Evolutionary conservation across 1,140 invertebrate species (phyloP).

Genomic region (Yoshiicerus persimilis): DNA sequence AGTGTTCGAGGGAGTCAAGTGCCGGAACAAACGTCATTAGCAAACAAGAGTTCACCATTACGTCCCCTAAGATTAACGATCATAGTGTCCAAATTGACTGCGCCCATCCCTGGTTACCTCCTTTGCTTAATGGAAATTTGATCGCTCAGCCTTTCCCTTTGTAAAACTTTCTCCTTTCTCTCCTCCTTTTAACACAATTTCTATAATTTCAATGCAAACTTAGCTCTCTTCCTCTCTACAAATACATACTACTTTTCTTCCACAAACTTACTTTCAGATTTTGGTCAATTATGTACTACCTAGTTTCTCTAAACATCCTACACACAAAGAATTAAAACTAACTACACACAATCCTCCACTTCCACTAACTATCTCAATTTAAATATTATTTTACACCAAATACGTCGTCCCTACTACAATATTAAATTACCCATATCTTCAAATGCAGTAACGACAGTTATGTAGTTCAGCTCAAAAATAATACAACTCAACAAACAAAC

Average conservation of each 20-base stretch:
- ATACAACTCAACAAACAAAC: no score
- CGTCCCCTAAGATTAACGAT: no score
- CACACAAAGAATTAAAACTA: neutral
- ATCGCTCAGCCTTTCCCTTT: neutral
- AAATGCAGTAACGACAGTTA: no score
- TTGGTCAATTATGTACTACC: neutral
- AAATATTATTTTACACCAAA: no score
- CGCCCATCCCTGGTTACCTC: neutral
- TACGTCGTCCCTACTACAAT: no score
- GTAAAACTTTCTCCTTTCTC: constrained; percentile 14
- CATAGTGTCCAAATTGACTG: no score
- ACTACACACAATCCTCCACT: no score
- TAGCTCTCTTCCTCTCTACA: neutral
- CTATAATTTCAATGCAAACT: constrained; percentile 11
- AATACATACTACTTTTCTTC: neutral
- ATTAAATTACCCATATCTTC: no score
- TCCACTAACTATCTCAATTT: no score
- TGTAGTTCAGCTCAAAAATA: no score
- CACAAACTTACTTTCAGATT: neutral
- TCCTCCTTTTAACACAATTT: neutral
- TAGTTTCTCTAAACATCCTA: neutral
- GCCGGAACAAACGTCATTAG: neutral
- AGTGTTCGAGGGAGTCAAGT: neutral
- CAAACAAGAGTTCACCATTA: no score
- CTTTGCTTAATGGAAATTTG: constrained; percentile 7